A percentile compares a stretch with the other conserved stretches of the same genome.
phyloP scores from a whole-genome alignment of 2,888 invertebrate genomes.

The Catocala sponsa region DNA sequence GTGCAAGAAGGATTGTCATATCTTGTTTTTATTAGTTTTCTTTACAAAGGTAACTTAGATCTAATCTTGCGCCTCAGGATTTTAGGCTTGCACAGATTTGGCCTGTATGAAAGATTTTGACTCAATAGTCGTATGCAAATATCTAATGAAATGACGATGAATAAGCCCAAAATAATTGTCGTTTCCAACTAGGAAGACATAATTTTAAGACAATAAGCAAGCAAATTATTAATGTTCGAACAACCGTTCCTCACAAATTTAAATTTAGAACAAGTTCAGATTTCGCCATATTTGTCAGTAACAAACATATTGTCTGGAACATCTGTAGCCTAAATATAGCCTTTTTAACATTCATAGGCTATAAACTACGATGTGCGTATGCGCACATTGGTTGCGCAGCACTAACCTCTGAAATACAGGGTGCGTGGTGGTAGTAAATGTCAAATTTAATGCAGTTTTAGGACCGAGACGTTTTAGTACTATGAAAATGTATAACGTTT shows the following conservation, averaged over 20 bases:
- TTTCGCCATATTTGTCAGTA: constrained; percentile 26
- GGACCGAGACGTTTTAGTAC: constrained; percentile 26
- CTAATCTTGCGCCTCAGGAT: too few species aligned
- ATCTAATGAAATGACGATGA: too few species aligned
- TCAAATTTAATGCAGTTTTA: constrained; percentile 38
- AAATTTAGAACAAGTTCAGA: constrained; percentile 13
- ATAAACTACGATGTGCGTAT: constrained; percentile 62
- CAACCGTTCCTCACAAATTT: constrained; percentile 2
- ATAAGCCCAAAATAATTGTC: too few species aligned
- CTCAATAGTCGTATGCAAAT: too few species aligned
- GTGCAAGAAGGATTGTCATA: too few species aligned
- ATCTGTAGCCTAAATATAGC: constrained; percentile 73
- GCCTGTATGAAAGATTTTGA: too few species aligned
- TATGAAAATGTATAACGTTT: constrained; percentile 35
- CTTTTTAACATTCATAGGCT: constrained; percentile 60
- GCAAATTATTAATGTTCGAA: too few species aligned
- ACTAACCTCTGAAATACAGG: constrained; percentile 69
- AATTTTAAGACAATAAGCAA: too few species aligned
- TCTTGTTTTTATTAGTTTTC: too few species aligned
- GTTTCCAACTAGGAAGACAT: too few species aligned
- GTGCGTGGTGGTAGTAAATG: constrained; percentile 67
- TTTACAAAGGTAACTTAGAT: too few species aligned
- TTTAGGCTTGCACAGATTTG: too few species aligned
- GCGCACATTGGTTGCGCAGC: constrained; percentile 65
- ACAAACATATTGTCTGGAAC: constrained; percentile 46